Evolutionary conservation across 2,888 invertebrate species (phyloP).

Genomic region (Plusia festucae): DNA sequence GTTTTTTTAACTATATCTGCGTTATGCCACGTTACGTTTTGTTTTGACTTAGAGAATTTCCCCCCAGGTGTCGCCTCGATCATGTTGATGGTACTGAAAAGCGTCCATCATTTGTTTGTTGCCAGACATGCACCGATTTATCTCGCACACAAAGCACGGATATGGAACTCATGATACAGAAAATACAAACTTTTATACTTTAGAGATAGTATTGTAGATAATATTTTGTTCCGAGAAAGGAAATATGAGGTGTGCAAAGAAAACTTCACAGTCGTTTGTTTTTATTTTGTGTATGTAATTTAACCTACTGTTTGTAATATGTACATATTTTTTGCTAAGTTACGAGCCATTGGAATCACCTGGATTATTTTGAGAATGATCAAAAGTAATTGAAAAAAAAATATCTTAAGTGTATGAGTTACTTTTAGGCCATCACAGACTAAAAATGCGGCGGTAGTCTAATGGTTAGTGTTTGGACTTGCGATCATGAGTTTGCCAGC

Average conservation of each 20-base stretch:
- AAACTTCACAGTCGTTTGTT: background rate
- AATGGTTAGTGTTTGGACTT: no score
- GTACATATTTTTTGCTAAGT: background rate
- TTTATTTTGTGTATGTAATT: background rate
- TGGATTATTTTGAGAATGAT: background rate
- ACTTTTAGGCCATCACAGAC: background rate
- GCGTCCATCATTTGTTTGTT: conserved; percentile 8
- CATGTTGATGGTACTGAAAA: background rate
- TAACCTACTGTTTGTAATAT: background rate
- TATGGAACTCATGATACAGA: background rate
- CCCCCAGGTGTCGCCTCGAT: background rate
- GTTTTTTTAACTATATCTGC: no score
- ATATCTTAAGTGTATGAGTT: background rate
- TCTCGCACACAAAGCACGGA: background rate
- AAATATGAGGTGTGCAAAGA: no score
- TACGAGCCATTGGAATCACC: no score
- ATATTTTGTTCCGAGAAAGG: background rate
- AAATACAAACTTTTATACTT: background rate
- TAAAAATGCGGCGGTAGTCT: no score
- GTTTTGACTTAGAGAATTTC: no score
- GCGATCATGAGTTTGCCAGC: no score
- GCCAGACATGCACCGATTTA: background rate
- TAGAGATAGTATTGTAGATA: background rate
- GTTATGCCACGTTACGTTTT: no score
- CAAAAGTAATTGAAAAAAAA: background rate